Conservation (phyloP, 2,888 invertebrate species). For the Aquatica leii region DNA sequence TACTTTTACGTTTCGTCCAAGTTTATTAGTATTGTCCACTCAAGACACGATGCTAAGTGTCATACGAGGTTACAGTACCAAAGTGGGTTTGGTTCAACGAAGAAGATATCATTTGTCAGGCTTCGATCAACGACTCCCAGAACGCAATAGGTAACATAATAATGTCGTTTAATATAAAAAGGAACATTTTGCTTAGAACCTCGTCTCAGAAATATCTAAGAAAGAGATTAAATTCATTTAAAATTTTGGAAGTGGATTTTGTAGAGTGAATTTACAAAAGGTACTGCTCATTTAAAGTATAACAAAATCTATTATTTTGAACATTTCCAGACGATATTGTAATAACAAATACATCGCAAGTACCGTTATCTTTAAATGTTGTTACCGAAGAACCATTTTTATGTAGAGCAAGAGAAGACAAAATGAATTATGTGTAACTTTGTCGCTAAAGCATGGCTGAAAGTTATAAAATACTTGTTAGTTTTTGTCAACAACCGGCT, state of each 20-base stretch:
- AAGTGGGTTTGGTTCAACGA: constrained; percentile 62
- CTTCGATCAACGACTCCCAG: constrained; percentile 64
- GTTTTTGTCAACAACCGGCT: constrained; percentile 47
- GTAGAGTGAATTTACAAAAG: constrained; percentile 33
- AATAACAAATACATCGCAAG: constrained; percentile 65
- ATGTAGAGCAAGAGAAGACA: constrained; percentile 35
- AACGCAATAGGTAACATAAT: no score
- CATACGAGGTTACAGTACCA: constrained; percentile 59
- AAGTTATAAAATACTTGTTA: constrained; percentile 40
- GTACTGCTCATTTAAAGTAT: no score
- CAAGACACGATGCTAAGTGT: constrained; percentile 60
- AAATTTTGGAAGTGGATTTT: no score
- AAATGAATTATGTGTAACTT: constrained; percentile 32
- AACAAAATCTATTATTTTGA: no score
- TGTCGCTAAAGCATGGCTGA: constrained; percentile 43
- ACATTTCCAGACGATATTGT: constrained; percentile 65
- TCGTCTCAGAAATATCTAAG: constrained; percentile 63
- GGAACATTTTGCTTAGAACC: constrained; percentile 68
- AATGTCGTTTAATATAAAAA: constrained; percentile 63
- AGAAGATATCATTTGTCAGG: constrained; percentile 68
- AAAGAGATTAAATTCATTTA: constrained; percentile 62
- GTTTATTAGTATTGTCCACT: constrained; percentile 61
- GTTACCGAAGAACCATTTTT: constrained; percentile 64
- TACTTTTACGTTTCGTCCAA: constrained; percentile 63
- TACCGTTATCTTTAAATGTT: constrained; percentile 63